Base-by-base conservation (phyloP, 2,797 vertebrate genomes). In the Jordanella pulchra region DNA sequence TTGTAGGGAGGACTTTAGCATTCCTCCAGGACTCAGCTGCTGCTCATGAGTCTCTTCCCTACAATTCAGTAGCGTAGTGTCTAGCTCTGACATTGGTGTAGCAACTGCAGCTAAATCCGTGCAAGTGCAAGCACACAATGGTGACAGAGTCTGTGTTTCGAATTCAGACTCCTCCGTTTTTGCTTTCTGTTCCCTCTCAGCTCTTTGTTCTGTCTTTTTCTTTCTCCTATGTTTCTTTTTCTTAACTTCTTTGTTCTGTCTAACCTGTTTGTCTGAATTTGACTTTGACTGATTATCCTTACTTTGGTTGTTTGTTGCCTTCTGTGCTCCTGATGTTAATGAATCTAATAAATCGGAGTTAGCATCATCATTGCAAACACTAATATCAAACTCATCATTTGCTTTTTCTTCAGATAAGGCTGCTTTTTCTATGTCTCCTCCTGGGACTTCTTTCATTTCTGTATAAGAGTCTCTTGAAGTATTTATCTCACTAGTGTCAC, bases 11-110 rank as follows among this genome's bases (percentile, higher is more conserved):
- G 81, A 77, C 79, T 25, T 77, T 73, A 75, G 74, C 66, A 86
- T 69, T 82, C 84, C 84, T 81, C 64, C 15, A 21, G 77, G 84
- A 85, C 77, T 92, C 92, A 92, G 92, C 92, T 92, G 86, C 83
- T 93, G 87, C 50, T 85, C 73, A 77, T 83, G 79, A 82, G 66
- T 77, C 81, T 87, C 81, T 69, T 87, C 73, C 65, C 54, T 63
- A 71, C 54, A 83, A 76, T 76, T 81, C 79, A 54, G 74, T 67
- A 30, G 23, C 47, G 48, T 61, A 39, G 12, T 14, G 17, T 80
- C 77, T 75, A 70, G 48, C 53, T 51, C 76, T 14, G 65, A 72
- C 53, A 65, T 39, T 32, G 78, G 85, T 72, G 61, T 48, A 23
- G 50, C 66, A 63, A 80, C 63, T 71, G 45, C 67, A 10, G 66